Percentiles rank a stretch among this genome's conserved stretches.
phyloP scores from a whole-genome alignment of 2,113 vertebrate genomes.

The Erpornis zantholeuca region DNA sequence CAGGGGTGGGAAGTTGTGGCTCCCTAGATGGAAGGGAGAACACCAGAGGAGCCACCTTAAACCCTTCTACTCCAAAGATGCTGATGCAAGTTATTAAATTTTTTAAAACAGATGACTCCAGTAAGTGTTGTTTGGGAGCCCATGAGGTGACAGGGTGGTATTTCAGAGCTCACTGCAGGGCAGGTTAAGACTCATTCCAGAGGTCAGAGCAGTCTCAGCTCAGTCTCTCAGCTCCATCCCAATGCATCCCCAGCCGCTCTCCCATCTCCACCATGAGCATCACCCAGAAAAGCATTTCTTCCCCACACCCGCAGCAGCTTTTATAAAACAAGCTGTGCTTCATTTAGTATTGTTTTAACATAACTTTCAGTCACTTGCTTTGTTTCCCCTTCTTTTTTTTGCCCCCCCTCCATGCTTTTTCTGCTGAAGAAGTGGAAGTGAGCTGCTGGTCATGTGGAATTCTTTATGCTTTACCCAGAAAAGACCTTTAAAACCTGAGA shows the following conservation, averaged over 20 bases:
- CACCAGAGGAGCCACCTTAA: not conserved
- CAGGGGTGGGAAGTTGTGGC: not conserved
- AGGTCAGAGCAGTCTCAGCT: not conserved
- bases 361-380: not conserved
- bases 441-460: not conserved
- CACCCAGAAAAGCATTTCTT: not conserved
- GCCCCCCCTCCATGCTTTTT: rapidly evolving
- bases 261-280: not conserved
- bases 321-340: not conserved
- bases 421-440: not conserved
- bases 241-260: not conserved
- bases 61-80: not conserved
- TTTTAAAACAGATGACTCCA: not conserved
- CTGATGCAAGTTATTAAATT: not conserved
- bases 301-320: not conserved
- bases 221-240: not conserved
- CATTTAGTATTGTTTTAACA: not conserved
- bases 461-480: conserved; percentile 2
- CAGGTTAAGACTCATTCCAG: not conserved
- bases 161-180: not conserved
- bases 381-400: not conserved
- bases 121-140: rapidly evolving
- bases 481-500: conserved; percentile 3
- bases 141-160: not conserved
- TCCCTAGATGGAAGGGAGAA: not conserved